Percentiles rank a stretch among this genome's conserved stretches.
These are phyloP conservation scores for Meta bourneti DNA, from an alignment of 2,888 invertebrate genomes.

Conservation along the genomic window DNA sequence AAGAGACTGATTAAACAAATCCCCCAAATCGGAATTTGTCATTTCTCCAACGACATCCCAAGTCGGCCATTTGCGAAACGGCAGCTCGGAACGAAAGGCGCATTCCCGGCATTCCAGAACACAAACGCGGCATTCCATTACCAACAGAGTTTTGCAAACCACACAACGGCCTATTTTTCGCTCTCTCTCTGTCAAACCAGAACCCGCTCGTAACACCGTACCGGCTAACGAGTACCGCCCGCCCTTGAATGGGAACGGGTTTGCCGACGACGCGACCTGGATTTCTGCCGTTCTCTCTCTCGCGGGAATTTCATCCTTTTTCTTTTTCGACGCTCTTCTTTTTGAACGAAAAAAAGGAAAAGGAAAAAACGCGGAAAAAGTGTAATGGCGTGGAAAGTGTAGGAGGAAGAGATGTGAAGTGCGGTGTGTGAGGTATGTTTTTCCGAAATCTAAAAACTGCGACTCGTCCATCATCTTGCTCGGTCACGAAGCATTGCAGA, in stretches of 20 bases:
- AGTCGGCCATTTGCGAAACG: background rate
- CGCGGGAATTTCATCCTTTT: slow-evolving; percentile 7
- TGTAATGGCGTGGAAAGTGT: slow-evolving; percentile 42
- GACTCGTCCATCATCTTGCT: background rate
- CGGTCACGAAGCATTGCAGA: background rate
- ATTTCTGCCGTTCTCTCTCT: slow-evolving; percentile 1
- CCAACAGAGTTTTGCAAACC: background rate
- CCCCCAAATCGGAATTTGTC: too few species aligned
- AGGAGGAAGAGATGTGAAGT: slow-evolving; percentile 30
- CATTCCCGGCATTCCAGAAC: background rate
- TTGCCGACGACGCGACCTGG: slow-evolving; percentile 25
- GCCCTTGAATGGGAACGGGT: background rate
- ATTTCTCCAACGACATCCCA: background rate
- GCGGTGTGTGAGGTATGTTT: background rate
- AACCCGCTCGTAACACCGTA: background rate
- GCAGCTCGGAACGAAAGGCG: background rate
- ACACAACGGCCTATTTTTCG: background rate
- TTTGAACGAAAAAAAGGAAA: background rate
- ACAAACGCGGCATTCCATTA: background rate
- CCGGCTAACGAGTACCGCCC: background rate
- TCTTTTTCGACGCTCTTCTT: background rate
- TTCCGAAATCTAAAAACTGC: background rate
- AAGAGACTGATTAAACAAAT: too few species aligned
- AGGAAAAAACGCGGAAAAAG: background rate
- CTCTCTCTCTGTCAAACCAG: background rate